Percentiles rank a stretch among this genome's conserved stretches.
phyloP scores from a whole-genome alignment of 2,797 vertebrate genomes.

The Trichosurus vulpecula region DNA sequence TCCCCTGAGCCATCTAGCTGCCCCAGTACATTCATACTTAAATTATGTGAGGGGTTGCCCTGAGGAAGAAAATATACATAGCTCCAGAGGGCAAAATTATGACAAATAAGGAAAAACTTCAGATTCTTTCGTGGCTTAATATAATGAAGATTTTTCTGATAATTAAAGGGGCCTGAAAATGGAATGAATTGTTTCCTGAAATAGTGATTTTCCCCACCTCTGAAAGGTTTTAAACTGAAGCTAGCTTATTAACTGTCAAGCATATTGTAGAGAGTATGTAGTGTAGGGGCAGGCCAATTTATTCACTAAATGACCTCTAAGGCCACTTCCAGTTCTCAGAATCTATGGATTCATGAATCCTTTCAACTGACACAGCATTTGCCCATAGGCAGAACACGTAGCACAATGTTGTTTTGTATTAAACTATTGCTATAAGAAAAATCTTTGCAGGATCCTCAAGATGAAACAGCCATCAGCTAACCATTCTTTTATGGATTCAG shows the following conservation, averaged over 20 bases:
- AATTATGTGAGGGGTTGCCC: neutral
- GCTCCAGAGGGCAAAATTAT: neutral
- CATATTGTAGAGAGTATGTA: neutral
- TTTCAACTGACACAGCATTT: constrained; percentile 42
- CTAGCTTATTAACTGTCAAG: neutral
- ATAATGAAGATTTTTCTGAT: neutral
- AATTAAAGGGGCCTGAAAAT: neutral
- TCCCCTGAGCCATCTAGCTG: too few species aligned
- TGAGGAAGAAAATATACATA: neutral
- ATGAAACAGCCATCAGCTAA: constrained; percentile 20
- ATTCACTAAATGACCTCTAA: neutral
- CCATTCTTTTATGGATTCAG: constrained; percentile 8
- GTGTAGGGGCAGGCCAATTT: neutral
- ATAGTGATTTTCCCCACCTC: neutral
- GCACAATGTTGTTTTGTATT: neutral
- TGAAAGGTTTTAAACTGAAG: neutral
- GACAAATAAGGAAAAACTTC: neutral
- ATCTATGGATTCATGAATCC: neutral
- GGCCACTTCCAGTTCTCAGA: neutral
- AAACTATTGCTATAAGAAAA: constrained; percentile 28
- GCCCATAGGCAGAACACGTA: neutral
- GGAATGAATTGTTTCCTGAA: neutral
- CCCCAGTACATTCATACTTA: too few species aligned
- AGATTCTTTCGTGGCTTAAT: neutral
- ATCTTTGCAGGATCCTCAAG: constrained; percentile 5